phyloP scores from a whole-genome alignment of 2,113 vertebrate genomes.

The Diadophis punctatus region DNA sequence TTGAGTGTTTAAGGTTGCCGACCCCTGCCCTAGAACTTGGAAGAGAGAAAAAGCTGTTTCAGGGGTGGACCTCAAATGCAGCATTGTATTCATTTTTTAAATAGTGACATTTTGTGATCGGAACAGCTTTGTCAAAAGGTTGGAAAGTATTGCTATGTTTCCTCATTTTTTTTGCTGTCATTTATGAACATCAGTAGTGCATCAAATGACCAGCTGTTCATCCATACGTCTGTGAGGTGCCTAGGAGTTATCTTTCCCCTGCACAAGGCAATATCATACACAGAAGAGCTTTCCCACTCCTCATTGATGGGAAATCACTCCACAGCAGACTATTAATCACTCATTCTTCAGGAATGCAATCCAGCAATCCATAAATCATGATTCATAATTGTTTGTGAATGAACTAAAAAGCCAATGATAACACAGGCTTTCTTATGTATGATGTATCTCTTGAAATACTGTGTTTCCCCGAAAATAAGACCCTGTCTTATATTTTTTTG shows the following conservation, averaged over 20 bases:
- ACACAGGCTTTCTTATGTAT: background rate
- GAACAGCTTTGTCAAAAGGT: background rate
- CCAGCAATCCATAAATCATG: background rate
- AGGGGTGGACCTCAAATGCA: background rate
- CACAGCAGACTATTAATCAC: background rate
- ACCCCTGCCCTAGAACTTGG: background rate
- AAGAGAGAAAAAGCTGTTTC: background rate
- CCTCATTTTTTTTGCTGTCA: background rate
- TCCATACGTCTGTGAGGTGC: background rate
- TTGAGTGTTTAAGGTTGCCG: too few species aligned
- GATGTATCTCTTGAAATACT: fast-evolving
- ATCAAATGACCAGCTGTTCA: background rate
- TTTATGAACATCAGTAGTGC: background rate
- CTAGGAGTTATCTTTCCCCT: background rate
- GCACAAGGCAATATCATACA: background rate
- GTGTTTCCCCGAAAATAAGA: too few species aligned
- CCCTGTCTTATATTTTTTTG: too few species aligned
- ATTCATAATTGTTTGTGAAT: background rate
- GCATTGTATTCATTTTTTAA: background rate
- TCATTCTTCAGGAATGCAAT: background rate
- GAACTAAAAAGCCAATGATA: background rate
- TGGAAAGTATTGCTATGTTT: background rate
- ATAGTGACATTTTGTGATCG: background rate
- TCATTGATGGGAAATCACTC: background rate
- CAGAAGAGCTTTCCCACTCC: background rate